phyloP scores from a whole-genome alignment of 2,113 vertebrate species.

The Galemys pyrenaicus region DNA sequence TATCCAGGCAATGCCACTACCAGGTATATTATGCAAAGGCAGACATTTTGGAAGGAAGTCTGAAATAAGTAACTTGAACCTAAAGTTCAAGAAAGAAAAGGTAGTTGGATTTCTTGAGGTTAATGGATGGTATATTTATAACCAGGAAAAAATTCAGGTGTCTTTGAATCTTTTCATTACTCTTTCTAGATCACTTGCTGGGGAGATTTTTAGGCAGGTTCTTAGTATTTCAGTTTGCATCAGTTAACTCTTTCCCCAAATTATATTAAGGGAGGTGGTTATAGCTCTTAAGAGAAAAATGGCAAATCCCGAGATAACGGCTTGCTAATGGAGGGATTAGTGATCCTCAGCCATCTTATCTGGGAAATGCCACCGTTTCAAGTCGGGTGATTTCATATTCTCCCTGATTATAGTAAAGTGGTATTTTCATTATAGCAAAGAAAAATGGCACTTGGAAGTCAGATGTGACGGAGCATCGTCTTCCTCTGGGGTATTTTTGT shows the following conservation, averaged over 20 bases:
- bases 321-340: neutral
- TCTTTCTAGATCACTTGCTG: neutral
- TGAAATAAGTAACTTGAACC: neutral
- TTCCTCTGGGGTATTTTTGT: neutral
- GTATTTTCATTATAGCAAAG: neutral
- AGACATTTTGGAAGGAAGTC: neutral
- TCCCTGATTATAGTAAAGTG: accelerated
- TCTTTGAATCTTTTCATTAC: neutral
- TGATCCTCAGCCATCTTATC: neutral
- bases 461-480: accelerated
- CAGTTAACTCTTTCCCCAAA: neutral
- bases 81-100: neutral
- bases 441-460: neutral
- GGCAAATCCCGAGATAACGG: neutral
- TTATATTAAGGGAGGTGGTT: neutral
- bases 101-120: neutral
- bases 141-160: neutral
- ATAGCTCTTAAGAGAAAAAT: neutral
- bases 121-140: neutral
- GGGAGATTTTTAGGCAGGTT: neutral
- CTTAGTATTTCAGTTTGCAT: slow-evolving; percentile 7
- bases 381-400: neutral
- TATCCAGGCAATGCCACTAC: neutral
- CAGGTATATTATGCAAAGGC: neutral
- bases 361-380: neutral